Conservation (phyloP, 1,140 invertebrate genomes). For the Magallana ariakensis region DNA sequence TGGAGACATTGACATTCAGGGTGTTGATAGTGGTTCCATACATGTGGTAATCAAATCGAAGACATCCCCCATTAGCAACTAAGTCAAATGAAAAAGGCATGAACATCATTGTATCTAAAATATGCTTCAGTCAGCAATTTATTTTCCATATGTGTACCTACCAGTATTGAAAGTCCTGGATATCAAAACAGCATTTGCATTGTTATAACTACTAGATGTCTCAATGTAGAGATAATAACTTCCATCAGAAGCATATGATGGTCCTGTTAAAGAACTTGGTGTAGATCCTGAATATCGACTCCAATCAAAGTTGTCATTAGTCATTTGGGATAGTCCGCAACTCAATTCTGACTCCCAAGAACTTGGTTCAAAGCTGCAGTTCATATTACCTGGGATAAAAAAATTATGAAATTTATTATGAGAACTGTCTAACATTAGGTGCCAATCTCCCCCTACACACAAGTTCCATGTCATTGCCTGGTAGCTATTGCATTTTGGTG, state of each 20-base stretch:
- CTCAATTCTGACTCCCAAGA: neutral
- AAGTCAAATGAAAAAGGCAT: neutral
- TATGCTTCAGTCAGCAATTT: no score
- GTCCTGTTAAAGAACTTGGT: neutral
- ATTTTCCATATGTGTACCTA: neutral
- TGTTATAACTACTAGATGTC: neutral
- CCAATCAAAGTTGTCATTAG: neutral
- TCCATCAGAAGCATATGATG: neutral
- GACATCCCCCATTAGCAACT: neutral
- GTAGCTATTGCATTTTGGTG: no score
- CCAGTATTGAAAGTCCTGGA: slow-evolving; percentile 1
- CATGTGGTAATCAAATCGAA: neutral
- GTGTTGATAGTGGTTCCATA: neutral
- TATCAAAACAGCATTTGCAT: neutral
- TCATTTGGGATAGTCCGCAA: neutral
- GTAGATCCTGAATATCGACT: neutral
- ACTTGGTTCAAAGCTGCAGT: neutral
- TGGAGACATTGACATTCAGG: neutral
- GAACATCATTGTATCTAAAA: no score
- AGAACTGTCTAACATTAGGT: no score
- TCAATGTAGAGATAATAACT: slow-evolving; percentile 1
- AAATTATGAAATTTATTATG: no score
- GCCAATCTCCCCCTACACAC: no score
- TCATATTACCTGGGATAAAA: neutral
- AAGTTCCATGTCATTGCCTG: no score